Conservation (phyloP, 2,888 invertebrate species). For the Tinea trinotella region DNA sequence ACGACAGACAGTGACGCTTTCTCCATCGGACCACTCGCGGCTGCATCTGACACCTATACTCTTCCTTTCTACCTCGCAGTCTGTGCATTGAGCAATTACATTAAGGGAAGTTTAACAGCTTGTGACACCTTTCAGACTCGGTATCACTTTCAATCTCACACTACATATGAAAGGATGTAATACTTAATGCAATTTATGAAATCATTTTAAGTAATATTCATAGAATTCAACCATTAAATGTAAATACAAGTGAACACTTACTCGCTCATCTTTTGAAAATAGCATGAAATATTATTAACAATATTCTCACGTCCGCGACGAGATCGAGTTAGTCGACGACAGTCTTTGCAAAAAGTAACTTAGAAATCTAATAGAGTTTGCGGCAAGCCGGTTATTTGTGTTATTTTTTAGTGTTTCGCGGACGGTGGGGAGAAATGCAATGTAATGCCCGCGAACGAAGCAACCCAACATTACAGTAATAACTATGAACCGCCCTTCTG, state of each 20-base stretch:
- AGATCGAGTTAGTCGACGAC: slow-evolving; percentile 62
- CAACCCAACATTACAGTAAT: slow-evolving; percentile 67
- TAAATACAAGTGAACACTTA: background rate
- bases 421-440: slow-evolving; percentile 54
- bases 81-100: slow-evolving; percentile 19
- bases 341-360: slow-evolving; percentile 64
- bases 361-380: slow-evolving; percentile 69
- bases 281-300: slow-evolving; percentile 33
- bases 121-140: background rate
- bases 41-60: slow-evolving; percentile 58
- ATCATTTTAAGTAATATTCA: no score
- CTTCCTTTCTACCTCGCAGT: slow-evolving; percentile 62
- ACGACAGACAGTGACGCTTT: slow-evolving; percentile 38
- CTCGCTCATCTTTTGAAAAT: slow-evolving; percentile 13
- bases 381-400: slow-evolving; percentile 62
- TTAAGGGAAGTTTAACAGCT: background rate
- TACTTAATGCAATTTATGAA: background rate
- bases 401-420: slow-evolving; percentile 57
- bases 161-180: background rate
- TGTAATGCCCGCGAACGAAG: slow-evolving; percentile 60
- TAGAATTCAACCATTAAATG: background rate
- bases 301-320: slow-evolving; percentile 65
- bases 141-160: slow-evolving; percentile 4
- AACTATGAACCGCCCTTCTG: slow-evolving; percentile 61
- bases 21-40: slow-evolving; percentile 36